phyloP scores from a whole-genome alignment of 2,797 vertebrate species.

The Silurus aristotelis region DNA sequence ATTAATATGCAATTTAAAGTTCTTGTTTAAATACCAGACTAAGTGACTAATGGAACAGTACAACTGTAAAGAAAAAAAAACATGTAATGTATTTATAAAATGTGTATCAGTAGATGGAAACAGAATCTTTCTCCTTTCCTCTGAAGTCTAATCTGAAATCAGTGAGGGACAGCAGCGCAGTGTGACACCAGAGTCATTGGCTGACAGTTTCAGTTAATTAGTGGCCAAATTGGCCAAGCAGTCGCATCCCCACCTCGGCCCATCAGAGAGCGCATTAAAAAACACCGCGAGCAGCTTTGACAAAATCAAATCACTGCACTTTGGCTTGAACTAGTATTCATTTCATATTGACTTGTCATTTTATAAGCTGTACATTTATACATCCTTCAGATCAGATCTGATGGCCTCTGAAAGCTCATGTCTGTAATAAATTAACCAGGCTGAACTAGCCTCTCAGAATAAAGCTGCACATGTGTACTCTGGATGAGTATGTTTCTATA shows the following conservation, averaged over 20 bases:
- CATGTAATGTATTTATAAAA: neutral
- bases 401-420: constrained; percentile 66
- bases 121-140: constrained; percentile 16
- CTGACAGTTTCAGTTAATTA: constrained; percentile 63
- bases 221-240: constrained; percentile 72
- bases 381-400: constrained; percentile 68
- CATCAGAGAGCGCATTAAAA: constrained; percentile 50
- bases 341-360: constrained; percentile 73
- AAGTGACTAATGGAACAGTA: neutral
- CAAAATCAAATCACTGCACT: constrained; percentile 53
- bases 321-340: constrained; percentile 68
- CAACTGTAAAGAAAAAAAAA: neutral
- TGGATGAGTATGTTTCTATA: neutral
- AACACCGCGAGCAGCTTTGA: constrained; percentile 37
- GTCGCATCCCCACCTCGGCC: constrained; percentile 39
- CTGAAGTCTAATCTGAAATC: constrained; percentile 45
- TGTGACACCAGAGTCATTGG: constrained; percentile 57
- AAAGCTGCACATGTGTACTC: constrained; percentile 69
- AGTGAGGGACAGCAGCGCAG: constrained; percentile 9
- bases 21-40: neutral
- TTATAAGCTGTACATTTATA: constrained; percentile 76
- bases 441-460: constrained; percentile 50
- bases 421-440: constrained; percentile 63
- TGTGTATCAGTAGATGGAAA: constrained; percentile 16
- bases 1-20: neutral